Evolutionary conservation across 2,797 vertebrate genomes (phyloP).

Genomic region (Ctenopoma kingsleyae): DNA sequence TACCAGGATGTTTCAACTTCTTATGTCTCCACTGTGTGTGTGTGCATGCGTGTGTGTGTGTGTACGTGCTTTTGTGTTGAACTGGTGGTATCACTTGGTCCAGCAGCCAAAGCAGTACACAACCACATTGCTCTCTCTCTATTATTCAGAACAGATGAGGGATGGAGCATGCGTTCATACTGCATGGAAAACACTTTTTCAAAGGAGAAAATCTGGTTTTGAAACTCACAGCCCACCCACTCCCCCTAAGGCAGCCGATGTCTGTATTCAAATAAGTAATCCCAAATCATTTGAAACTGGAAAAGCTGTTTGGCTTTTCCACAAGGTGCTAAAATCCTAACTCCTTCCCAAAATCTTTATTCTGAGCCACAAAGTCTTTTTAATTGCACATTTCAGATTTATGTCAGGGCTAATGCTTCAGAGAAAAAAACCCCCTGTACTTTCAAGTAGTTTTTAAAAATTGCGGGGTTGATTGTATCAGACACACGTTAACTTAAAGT

Average conservation of each 20-base stretch:
- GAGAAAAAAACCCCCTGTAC: constrained; percentile 22
- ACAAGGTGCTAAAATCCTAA: constrained; percentile 42
- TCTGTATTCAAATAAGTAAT: constrained; percentile 65
- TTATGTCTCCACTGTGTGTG: constrained; percentile 35
- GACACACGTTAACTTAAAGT: constrained; percentile 34
- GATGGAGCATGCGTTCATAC: constrained; percentile 68
- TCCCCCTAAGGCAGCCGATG: constrained; percentile 31
- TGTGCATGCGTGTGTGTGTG: constrained; percentile 17
- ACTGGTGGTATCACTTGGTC: constrained; percentile 64
- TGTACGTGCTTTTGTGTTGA: constrained; percentile 21
- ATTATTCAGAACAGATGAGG: constrained; percentile 86
- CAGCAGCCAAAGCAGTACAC: constrained; percentile 66
- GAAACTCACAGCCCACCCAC: constrained; percentile 38
- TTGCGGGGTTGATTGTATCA: constrained; percentile 12
- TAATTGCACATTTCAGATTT: constrained; percentile 49
- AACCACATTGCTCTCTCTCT: constrained; percentile 53
- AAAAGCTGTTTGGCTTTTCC: constrained; percentile 39
- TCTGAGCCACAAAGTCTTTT: constrained; percentile 21
- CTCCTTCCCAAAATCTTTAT: constrained; percentile 34
- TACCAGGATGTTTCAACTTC: constrained; percentile 62
- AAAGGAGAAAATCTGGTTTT: constrained; percentile 86
- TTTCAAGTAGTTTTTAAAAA: constrained; percentile 30
- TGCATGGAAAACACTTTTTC: constrained; percentile 85
- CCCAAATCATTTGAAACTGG: constrained; percentile 43
- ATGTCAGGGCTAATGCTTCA: constrained; percentile 33